These are phyloP conservation scores for Sialis lutaria DNA, from an alignment of 2,888 invertebrate species.

Conservation along the genomic window DNA sequence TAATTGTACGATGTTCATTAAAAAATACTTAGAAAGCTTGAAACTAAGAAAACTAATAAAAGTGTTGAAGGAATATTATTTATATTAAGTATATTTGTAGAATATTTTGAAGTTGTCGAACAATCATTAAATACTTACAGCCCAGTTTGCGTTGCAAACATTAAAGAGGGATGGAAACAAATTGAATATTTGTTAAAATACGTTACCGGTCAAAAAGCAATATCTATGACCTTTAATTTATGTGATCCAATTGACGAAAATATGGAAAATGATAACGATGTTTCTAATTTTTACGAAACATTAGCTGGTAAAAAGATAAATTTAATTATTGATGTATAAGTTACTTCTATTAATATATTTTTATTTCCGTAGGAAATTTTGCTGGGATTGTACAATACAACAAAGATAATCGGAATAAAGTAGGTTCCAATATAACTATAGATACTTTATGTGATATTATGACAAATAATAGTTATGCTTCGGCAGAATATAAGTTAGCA, in stretches of 20 bases:
- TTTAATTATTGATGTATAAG: too few relatives aligned
- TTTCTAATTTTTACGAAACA: constrained; percentile 65
- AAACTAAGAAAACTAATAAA: too few relatives aligned
- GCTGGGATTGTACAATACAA: constrained; percentile 90
- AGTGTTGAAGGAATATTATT: not conserved
- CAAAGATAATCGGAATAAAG: constrained; percentile 67
- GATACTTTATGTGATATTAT: constrained; percentile 65
- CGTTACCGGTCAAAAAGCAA: too few relatives aligned
- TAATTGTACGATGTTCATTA: too few relatives aligned
- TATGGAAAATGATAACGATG: constrained; percentile 39
- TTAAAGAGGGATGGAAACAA: too few relatives aligned
- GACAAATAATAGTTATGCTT: constrained; percentile 37
- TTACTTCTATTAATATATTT: too few relatives aligned
- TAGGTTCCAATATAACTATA: constrained; percentile 55
- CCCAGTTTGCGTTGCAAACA: too few relatives aligned
- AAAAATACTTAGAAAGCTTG: too few relatives aligned
- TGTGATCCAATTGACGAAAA: constrained; percentile 56
- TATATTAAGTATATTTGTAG: constrained; percentile 25
- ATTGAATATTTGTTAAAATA: too few relatives aligned
- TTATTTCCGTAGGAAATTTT: too few relatives aligned
- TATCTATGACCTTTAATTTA: constrained; percentile 60
- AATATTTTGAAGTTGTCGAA: constrained; percentile 71
- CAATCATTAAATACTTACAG: constrained; percentile 50
- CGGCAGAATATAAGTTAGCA: constrained; percentile 51
- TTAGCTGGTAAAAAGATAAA: too few relatives aligned